Evolutionary conservation across 2,113 vertebrate genomes (phyloP).

Genomic region (Struthidea cinerea): DNA sequence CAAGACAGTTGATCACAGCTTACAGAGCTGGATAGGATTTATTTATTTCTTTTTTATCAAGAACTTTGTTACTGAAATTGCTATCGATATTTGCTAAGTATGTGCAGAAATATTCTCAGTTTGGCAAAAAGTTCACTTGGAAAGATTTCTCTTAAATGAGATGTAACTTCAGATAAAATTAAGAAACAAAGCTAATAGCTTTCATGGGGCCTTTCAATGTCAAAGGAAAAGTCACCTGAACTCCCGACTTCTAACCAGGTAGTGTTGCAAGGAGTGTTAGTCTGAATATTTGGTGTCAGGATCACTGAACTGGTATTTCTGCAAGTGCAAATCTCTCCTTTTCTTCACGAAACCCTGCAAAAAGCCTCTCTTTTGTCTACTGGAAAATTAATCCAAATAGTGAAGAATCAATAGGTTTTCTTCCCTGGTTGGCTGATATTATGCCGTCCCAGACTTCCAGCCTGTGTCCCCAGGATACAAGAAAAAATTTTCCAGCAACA

Average conservation of each 20-base stretch:
- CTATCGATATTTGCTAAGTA: accelerated
- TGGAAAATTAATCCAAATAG: background rate
- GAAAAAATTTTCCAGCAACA: background rate
- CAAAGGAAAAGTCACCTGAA: background rate
- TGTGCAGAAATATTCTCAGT: background rate
- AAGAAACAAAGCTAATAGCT: background rate
- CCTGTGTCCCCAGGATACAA: background rate
- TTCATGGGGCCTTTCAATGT: background rate
- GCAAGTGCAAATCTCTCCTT: background rate
- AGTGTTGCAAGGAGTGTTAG: background rate
- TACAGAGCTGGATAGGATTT: background rate
- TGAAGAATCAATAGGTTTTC: background rate
- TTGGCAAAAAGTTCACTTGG: background rate
- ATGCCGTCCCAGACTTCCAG: background rate
- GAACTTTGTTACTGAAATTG: background rate
- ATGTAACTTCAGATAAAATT: background rate
- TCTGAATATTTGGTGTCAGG: background rate
- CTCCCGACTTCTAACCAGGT: background rate
- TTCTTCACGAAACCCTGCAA: background rate
- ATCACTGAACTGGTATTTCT: background rate
- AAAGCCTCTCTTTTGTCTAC: background rate
- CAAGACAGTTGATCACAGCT: background rate
- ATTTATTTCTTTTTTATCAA: background rate
- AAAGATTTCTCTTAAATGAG: background rate
- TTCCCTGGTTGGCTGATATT: background rate